Base-by-base conservation (phyloP, 1,140 invertebrate species). In the Hesperophylax magnus region DNA sequence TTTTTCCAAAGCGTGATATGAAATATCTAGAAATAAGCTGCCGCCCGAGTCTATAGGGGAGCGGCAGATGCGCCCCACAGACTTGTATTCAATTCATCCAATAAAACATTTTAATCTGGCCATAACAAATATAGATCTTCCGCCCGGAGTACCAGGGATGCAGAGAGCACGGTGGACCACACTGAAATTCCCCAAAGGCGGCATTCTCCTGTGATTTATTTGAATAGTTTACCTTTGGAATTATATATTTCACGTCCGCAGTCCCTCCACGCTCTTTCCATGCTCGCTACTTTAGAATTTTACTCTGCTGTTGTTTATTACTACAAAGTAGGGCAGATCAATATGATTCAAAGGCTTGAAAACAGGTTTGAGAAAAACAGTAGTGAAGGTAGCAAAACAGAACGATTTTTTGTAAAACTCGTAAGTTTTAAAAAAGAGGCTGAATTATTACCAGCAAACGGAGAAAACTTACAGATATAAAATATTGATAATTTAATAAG, bases 171-270 rank as follows among this genome's bases (percentile, higher is more conserved):
- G 24, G 61, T n/a, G 11, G 39, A 58, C 31, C 77, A 52, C 65
- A 67, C 52, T 27, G 27, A 63, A 52, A 56, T 67, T 78, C 63
- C 60, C 60, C 9, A 31, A 22, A 65, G 63, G 60, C 76, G 61
- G 58, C 61, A 27, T 34, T 67, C 52, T 78, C 11, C 7, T 31
- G 79, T 80, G 79, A 80, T 80, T 80, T 80, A 80, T 80, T 15
- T 53, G 61, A 76, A 80, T 80, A 80, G 79, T 80, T 76, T 77
- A 77, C 79, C 79, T 53, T 77, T 69, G 52, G 79, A 80, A 77
- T 34, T 58, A 56, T 72, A 72, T 54, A 72, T 47, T 72, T 31
- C 58, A 20, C 9, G 3, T 24, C 58, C 20, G 18, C 17, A 27
- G 9, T 3, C 63, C 8, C 63, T 22, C 63, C 6, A 8, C 34